Evolutionary conservation across 2,888 invertebrate species (phyloP), one percentile per base, ranked within the genome.

Genomic region (Galeruca laticollis): DNA sequence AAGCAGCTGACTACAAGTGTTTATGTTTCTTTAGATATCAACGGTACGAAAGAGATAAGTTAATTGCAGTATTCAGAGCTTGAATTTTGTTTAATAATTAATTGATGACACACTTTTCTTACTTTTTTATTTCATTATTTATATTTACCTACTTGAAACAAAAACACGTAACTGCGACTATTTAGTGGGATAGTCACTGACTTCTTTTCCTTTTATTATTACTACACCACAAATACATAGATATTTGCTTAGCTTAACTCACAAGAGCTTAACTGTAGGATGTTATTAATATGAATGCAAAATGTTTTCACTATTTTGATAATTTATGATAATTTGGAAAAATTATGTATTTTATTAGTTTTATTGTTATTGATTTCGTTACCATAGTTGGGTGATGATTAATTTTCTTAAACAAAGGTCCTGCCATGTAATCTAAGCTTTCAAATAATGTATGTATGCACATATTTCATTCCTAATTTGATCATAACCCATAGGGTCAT

Each of bases 1-100:
- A 47, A 47, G 47, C 47, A n/a, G 47, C 47, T 47, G 47, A 47
- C 47, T 15, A 47, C 47, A n/a, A 47, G 47, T 47, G 47, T 47
- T 47, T 47, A 18, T 47, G 18, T 47, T 47, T 47, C 47, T 47
- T 47, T 47, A 47, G 47, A 47, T 47, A 18, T 15, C 8, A 47
- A 1, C 15, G 47, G 47, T 47, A 47, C 15, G 8, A 15, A 15
- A 47, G 47, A 47, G 9, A 15, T 18, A 47, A 47, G 47, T 47
- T 47, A 15, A 47, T 47, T 8, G 47, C 47, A 15, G 15, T 47
- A 47, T 47, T 18, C 4, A 47, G 15, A 47, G 47, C 47, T 47
- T 47, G 47, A 47, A 15, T 8, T 47, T 15, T 35, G 35, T 40
- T n/a, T 40, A 11, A n/a, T 13, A n/a, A 40, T 40, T 47, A 15